Base-by-base conservation (phyloP, 1,140 invertebrate genomes). In the Myzus persicae region DNA sequence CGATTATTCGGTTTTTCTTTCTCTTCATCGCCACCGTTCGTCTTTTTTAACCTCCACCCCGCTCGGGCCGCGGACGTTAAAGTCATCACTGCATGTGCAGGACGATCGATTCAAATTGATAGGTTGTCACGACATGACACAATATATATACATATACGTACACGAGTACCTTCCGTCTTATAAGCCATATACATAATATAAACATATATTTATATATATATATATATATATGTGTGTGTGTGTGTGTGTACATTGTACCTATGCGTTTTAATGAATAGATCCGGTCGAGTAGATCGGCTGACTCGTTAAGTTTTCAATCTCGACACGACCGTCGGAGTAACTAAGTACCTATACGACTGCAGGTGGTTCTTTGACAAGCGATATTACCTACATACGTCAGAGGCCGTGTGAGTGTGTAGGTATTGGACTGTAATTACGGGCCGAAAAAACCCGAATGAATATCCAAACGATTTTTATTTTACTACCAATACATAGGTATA, bases 301-400 rank as follows among this genome's bases (percentile, higher is more conserved):
- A 85, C 84, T 85, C 84, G 84, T 85, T 85, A 85, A 44, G 42
- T 85, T 85, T 85, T 85, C 84, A 44, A 85, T 85, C 84, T 44
- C 84, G 40, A 44, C 40, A 42, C 40, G 40, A 85, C 26, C 38
- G 40, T 51, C 48, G 48, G 48, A 3, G 20, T 82, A 82, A 38
- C 36, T 82, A 82, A 22, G 38, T 85, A 85, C 38, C 9, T 26
- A 31, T 26, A 42, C 5, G 20, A n/a, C n/a, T 42, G 42, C 38
- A 85, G 59, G 31, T 76, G 59, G 59, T 76, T 76, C 59, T 76
- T 76, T 76, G 59, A 76, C 59, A 76, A 76, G 31, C 31, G 31
- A 76, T 76, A 76, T 76, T 76, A 76, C 59, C 59, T 76, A 76
- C 18, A 76, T 76, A n/a, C 31, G 31, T 67, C 5, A 67, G 59